Base-by-base conservation (phyloP, 2,888 invertebrate species). In the Pyrrhia umbra region DNA sequence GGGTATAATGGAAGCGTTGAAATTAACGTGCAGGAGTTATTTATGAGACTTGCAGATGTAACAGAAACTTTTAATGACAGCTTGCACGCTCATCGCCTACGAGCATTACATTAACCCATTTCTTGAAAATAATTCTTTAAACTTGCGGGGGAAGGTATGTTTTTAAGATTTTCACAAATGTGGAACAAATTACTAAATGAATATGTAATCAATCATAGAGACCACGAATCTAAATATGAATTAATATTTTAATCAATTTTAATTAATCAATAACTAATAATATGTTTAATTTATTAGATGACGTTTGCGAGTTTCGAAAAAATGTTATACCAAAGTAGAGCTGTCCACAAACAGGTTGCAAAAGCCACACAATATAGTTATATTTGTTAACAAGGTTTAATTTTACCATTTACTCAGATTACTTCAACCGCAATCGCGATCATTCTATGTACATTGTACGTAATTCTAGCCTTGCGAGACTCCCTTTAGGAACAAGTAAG, bases 331-430 rank as follows among this genome's bases (percentile, higher is more conserved):
- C 18, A 46, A 65, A 54, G 20, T 52, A 56, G 40, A 68, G n/a
- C 23, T n/a, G 39, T 73, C 65, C 49, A 55, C 56, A 74, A 78
- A 73, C 77, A 72, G 74, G 80, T 81, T 80, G 68, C 67, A 75
- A 80, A n/a, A 85, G 76, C 82, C 81, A 54, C 79, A 77, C 57
- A 68, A 67, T 52, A 67, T 58, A 75, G 63, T 60, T 70, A 72
- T 80, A 76, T 80, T 76, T 71, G 68, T 78, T 82, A 83, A 82
- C 79, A 68, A 76, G 86, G 85, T 85, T 85, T 86, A 86, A 86
- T 86, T 88, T 88, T 85, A 86, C 82, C 78, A 83, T 85, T 87
- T 84, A 87, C 88, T 89, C 85, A 57, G 79, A 84, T 89, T 90
- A 89, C 89, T 80, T 55, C 39, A 87, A 90, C 88, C 89, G 80